Evolutionary conservation across 2,113 vertebrate species (phyloP), one percentile per base, ranked within the genome.

Genomic region (Nothocercus julius): DNA sequence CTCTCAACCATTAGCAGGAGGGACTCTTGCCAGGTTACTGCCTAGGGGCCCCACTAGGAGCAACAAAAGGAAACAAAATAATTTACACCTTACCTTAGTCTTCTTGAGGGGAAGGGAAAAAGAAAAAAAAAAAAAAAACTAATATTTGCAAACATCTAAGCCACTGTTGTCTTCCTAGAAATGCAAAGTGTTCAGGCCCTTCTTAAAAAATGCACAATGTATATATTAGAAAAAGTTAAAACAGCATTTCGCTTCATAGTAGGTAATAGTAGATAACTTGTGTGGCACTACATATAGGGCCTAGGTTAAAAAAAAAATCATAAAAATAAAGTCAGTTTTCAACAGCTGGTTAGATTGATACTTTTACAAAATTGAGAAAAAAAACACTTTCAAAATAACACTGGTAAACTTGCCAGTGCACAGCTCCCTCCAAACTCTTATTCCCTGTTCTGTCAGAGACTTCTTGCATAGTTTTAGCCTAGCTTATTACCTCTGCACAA

Each of bases 21-120:
- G 17, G 11, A 1, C 11, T 32, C 8, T 11, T 73, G n/a, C 15
- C 40, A 25, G 1, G 0, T 9, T 1, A 58, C 18, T 7, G 22
- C 36, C 22, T 20, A 4, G 0, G 5, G 53, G 30, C 7, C 74
- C 25, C 51, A 54, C 8, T 18, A 42, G 0, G 1, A 69, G 14
- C 47, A 72, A 25, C 6, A 25, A 69, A 61, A 73, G 5, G 9
- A 15, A 45, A 42, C 51, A 59, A 75, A 68, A 54, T 7, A 42
- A 58, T 25, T 62, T 18, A 5, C 21, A 34, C 2, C 21, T 86
- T 59, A 7, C 34, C 15, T 92, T 79, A 67, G 19, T 28, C 68
- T 75, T 56, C n/a, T 51, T 15, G 45, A 58, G 7, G 3, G 47
- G 42, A 15, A 5, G 11, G 42, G 42, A 44, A 45, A 16, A 15